Percentiles rank a stretch among this genome's conserved stretches.
phyloP scores from a whole-genome alignment of 2,113 vertebrate species.

The Chunga burmeisteri region DNA sequence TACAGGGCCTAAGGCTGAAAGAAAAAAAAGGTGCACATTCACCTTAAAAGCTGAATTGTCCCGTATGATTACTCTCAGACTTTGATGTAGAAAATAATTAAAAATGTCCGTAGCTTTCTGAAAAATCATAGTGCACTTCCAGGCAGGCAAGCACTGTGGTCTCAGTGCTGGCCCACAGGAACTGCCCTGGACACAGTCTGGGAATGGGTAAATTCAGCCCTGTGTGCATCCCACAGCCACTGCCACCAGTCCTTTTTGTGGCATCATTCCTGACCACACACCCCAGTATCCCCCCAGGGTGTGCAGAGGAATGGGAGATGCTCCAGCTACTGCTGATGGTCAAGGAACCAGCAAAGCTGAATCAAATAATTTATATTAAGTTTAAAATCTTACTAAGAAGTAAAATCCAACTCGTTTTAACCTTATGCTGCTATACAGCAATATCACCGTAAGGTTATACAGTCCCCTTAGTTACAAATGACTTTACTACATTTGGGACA shows the following conservation, averaged over 20 bases:
- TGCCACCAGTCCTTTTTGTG: fast-evolving
- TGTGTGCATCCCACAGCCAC: fast-evolving
- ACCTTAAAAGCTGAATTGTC: background rate
- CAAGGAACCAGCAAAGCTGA: fast-evolving
- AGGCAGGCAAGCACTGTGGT: fast-evolving
- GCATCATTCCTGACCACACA: fast-evolving
- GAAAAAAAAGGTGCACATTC: background rate
- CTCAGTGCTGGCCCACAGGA: fast-evolving
- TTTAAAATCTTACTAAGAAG: background rate
- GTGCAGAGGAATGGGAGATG: fast-evolving
- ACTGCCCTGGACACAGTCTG: fast-evolving
- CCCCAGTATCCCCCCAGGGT: fast-evolving
- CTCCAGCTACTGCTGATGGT: fast-evolving
- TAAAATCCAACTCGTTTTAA: background rate
- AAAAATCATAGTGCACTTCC: fast-evolving
- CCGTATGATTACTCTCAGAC: background rate
- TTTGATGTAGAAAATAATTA: background rate
- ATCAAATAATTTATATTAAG: background rate
- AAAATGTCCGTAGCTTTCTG: background rate
- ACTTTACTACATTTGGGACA: background rate
- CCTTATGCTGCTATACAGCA: fast-evolving
- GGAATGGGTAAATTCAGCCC: fast-evolving
- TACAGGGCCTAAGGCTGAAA: background rate
- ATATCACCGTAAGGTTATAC: background rate
- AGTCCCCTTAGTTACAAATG: background rate